Percentiles rank a stretch among this genome's conserved stretches.
Conservation (phyloP, 2,888 invertebrate species). For the Noctua janthe region DNA sequence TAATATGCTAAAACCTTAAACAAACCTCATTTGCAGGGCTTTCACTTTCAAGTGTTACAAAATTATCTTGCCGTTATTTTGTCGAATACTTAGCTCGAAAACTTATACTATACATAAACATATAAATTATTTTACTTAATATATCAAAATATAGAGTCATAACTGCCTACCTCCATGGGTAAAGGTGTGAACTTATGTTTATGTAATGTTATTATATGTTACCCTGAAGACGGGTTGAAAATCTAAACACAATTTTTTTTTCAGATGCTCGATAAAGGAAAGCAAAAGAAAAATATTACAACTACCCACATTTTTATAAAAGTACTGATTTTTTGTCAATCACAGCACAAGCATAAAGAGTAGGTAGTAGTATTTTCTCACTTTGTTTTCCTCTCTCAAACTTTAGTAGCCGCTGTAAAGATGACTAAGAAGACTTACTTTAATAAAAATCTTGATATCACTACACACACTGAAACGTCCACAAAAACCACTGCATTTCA, state of each 20-base stretch:
- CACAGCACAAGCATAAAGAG: not conserved
- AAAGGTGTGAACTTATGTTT: not conserved
- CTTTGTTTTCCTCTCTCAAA: not conserved
- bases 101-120: not conserved
- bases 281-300: slow-evolving; percentile 16
- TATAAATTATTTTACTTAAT: not conserved
- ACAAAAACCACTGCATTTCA: not conserved
- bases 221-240: not conserved
- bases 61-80: not conserved
- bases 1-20: not conserved
- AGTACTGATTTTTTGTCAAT: too few relatives aligned
- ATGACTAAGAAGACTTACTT: slow-evolving; percentile 37
- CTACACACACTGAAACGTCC: not conserved
- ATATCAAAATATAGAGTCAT: not conserved
- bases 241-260: not conserved
- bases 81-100: not conserved
- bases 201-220: not conserved
- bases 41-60: not conserved
- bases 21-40: not conserved
- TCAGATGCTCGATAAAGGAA: too few relatives aligned
- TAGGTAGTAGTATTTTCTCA: not conserved
- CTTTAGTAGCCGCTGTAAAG: not conserved
- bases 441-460: not conserved
- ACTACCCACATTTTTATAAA: slow-evolving; percentile 33
- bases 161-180: not conserved